A percentile compares a stretch with the other conserved stretches of the same genome.
These are phyloP conservation scores for Poeciliopsis retropinna DNA, from an alignment of 2,113 vertebrate species.

Conservation along the genomic window DNA sequence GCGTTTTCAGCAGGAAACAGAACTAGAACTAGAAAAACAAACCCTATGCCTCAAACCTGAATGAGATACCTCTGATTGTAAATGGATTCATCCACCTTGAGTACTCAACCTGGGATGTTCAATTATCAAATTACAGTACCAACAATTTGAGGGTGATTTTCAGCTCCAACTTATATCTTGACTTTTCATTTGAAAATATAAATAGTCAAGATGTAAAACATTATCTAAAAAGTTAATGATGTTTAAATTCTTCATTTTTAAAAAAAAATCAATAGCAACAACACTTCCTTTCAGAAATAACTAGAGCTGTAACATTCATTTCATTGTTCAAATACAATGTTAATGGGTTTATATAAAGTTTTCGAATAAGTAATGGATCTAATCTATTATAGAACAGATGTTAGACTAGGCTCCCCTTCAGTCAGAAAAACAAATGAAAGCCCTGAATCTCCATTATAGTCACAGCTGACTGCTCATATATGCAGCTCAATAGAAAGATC, in stretches of 20 bases:
- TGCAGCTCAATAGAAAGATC: slow-evolving; percentile 47
- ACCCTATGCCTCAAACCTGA: slow-evolving; percentile 46
- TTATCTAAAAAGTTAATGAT: not conserved
- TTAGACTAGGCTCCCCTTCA: slow-evolving; percentile 42
- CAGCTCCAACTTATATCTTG: slow-evolving; percentile 21
- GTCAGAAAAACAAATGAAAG: slow-evolving; percentile 43
- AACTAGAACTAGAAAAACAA: slow-evolving; percentile 35
- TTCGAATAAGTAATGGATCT: slow-evolving; percentile 49
- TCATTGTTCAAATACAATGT: slow-evolving; percentile 34
- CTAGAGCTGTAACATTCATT: slow-evolving; percentile 7
- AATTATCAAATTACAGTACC: slow-evolving; percentile 37
- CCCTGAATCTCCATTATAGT: slow-evolving; percentile 52
- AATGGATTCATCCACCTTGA: slow-evolving; percentile 56
- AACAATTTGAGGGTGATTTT: slow-evolving; percentile 4
- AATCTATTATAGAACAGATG: slow-evolving; percentile 61
- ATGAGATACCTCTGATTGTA: slow-evolving; percentile 63
- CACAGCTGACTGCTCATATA: slow-evolving; percentile 52
- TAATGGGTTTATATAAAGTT: slow-evolving; percentile 47
- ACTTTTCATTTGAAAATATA: slow-evolving; percentile 15
- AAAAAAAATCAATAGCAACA: not conserved
- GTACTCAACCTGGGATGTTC: slow-evolving; percentile 26
- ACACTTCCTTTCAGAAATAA: slow-evolving; percentile 3
- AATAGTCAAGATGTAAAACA: too few species aligned
- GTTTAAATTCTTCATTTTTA: not conserved
- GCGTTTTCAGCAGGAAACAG: slow-evolving; percentile 65